phyloP scores from a whole-genome alignment of 1,140 invertebrate genomes.

The Drosophila virilis region DNA sequence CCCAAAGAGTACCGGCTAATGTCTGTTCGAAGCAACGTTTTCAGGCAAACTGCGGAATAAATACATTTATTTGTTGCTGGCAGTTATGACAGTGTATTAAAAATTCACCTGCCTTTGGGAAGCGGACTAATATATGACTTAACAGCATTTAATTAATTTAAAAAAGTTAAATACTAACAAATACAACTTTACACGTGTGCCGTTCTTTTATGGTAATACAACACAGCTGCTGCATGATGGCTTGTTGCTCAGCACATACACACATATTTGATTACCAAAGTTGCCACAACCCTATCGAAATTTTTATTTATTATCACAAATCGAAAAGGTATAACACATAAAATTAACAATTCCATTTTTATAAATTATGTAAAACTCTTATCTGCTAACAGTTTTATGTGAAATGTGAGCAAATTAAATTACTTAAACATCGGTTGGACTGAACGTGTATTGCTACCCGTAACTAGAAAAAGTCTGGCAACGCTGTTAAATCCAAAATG shows the following conservation, averaged over 20 bases:
- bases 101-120: conserved; percentile 74
- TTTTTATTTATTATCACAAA: not conserved
- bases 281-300: conserved; percentile 10
- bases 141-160: conserved; percentile 52
- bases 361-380: not conserved
- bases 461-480: conserved; percentile 23
- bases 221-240: conserved; percentile 44
- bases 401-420: not conserved
- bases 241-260: not conserved
- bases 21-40: conserved; percentile 15
- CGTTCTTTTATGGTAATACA: conserved; percentile 9
- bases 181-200: conserved; percentile 48
- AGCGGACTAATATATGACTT: conserved; percentile 29
- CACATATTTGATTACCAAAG: not conserved
- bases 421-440: not conserved
- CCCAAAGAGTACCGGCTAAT: conserved; percentile 5
- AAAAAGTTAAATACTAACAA: conserved; percentile 8
- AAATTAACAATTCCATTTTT: not conserved
- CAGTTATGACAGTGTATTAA: not conserved
- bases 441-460: conserved; percentile 29
- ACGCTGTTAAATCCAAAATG: conserved; percentile 64
- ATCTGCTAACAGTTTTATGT: not conserved
- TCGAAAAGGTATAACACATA: not conserved
- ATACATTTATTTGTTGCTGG: not conserved
- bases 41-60: conserved; percentile 44